Evolutionary conservation across 2,797 vertebrate genomes (phyloP), one percentile per base, ranked within the genome.

Genomic region (Hippocampus kuda): DNA sequence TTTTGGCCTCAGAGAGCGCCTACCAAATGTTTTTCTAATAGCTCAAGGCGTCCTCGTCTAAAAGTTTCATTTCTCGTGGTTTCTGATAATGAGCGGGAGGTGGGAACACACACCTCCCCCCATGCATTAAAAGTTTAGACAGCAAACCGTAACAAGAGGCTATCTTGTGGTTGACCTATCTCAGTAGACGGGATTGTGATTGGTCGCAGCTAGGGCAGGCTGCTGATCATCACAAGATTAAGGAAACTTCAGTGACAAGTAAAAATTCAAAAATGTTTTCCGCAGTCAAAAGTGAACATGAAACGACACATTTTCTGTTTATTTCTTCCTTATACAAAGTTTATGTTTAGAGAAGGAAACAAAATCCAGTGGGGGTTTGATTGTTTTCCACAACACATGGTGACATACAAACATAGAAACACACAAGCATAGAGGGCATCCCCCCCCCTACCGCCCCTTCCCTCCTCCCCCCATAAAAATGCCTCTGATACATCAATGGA

Each of bases 401-500:
- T 18, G 49, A 51, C 49, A 22, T 38, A 75, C 3, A 30, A 30
- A 30, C 27, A 34, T 30, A 30, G 34, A 62, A 83, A 27, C 73
- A 72, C 62, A 60, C 70, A 75, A 51, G 70, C 60, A 81, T 82
- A 83, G 79, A 51, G 49, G 34, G 34, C 34, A 38, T 6, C 34
- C 34, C 34, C 34, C 34, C 30, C 6, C 27, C 27, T 27, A 27
- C 27, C 27, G 27, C 27, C 27, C 27, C 30, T 5, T 5, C 30
- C 30, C 30, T 5, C 5, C 2, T 2, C 4, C 34, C 6, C 81
- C 81, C 82, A 74, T 8, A 80, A 80, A 84, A 85, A 78, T 67
- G 76, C 76, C 75, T 85, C 87, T 86, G 86, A 88, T 84, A 77
- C 73, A 78, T 83, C 77, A 77, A 51, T 75, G 80, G 79, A 81